These are phyloP conservation scores for Chirona hameri DNA, from an alignment of 2,888 invertebrate species.

Conservation along the genomic window DNA sequence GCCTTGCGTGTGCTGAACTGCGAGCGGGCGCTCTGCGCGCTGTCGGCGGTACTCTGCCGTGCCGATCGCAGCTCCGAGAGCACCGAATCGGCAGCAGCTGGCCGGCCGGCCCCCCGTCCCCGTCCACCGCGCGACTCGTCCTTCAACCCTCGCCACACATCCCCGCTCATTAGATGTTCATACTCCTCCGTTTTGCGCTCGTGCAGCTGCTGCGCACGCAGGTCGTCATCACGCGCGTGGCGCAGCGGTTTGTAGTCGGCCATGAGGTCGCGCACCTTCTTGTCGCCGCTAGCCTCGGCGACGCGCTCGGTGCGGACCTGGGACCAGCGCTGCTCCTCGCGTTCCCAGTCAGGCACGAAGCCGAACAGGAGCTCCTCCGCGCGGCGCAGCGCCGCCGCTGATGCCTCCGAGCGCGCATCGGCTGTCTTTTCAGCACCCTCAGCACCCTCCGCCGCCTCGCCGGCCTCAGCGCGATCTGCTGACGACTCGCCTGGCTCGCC, in stretches of 20 bases:
- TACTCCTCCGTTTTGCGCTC: background rate
- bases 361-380: conserved; percentile 24
- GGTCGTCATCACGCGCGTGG: background rate
- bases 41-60: background rate
- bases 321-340: conserved; percentile 22
- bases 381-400: background rate
- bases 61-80: conserved; percentile 1
- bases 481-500: too few species aligned
- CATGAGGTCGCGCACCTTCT: background rate
- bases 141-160: background rate
- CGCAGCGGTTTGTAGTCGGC: conserved; percentile 6
- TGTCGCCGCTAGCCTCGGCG: background rate
- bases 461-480: background rate
- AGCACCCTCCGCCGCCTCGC: background rate
- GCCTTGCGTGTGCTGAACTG: background rate
- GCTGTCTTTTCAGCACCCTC: background rate
- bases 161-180: conserved; percentile 5
- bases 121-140: background rate
- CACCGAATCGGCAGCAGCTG: background rate
- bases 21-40: background rate
- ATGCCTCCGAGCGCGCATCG: background rate
- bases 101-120: background rate
- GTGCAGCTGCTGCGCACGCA: background rate
- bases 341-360: conserved; percentile 26
- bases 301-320: background rate